These are phyloP conservation scores for Poecile montanus DNA, from an alignment of 2,797 vertebrate genomes.

Conservation along the genomic window DNA sequence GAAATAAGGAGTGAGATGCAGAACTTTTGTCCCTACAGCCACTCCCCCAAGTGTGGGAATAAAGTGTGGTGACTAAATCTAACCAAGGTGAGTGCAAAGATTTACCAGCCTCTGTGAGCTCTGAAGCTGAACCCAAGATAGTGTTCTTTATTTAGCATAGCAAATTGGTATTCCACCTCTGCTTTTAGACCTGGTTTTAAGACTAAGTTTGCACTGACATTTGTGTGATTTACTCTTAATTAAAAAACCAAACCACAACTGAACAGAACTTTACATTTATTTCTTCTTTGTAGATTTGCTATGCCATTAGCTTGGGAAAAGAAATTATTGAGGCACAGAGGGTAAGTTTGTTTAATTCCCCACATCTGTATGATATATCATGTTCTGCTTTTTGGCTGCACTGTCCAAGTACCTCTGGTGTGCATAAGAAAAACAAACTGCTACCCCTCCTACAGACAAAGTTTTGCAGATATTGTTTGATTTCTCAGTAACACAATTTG, in stretches of 20 bases:
- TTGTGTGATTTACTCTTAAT: neutral
- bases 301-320: constrained; percentile 93
- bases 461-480: neutral
- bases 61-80: neutral
- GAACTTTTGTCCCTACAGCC: neutral
- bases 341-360: constrained; percentile 74
- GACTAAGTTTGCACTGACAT: neutral
- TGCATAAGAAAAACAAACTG: neutral
- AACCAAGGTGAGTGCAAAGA: neutral
- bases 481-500: neutral
- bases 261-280: neutral
- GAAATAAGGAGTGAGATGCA: neutral
- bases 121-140: neutral
- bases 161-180: neutral
- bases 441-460: neutral
- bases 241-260: neutral
- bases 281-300: constrained; percentile 87
- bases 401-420: neutral
- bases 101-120: neutral
- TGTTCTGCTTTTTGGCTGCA: neutral
- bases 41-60: neutral
- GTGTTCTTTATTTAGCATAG: neutral
- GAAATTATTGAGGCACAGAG: constrained; percentile 92
- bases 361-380: neutral
- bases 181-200: neutral